phyloP scores from a whole-genome alignment of 2,113 vertebrate genomes.

The Cyphomyrus plagiostoma region DNA sequence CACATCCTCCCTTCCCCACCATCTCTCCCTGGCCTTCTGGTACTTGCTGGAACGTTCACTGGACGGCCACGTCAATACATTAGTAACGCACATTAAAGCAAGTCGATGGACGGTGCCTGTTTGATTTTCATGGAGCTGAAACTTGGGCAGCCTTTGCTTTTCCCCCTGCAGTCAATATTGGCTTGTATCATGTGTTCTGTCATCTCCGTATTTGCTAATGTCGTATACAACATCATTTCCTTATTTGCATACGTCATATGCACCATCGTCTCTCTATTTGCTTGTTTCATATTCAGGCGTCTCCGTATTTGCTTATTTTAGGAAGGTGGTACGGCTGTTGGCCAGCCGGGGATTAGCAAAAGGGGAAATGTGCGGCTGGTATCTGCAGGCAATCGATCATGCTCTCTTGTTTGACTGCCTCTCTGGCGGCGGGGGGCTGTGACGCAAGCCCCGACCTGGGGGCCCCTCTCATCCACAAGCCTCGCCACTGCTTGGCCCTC shows the following conservation, averaged over 20 bases:
- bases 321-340: background rate
- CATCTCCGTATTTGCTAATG: background rate
- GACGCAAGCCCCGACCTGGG: background rate
- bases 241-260: background rate
- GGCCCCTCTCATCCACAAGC: background rate
- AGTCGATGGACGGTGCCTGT: background rate
- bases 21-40: background rate
- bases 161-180: background rate
- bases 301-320: background rate
- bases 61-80: background rate
- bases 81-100: background rate
- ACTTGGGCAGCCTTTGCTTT: background rate
- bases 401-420: slow-evolving; percentile 21
- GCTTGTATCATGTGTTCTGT: background rate
- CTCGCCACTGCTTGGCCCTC: background rate
- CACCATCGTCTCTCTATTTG: background rate
- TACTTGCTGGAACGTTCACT: background rate
- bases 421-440: background rate
- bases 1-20: background rate
- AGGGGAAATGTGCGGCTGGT: slow-evolving; percentile 27
- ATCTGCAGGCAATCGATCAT: slow-evolving; percentile 40
- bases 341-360: background rate
- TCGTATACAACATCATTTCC: background rate
- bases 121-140: background rate
- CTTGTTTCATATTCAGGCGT: background rate